phyloP scores from a whole-genome alignment of 2,888 invertebrate species.

The Andrena flavipes region DNA sequence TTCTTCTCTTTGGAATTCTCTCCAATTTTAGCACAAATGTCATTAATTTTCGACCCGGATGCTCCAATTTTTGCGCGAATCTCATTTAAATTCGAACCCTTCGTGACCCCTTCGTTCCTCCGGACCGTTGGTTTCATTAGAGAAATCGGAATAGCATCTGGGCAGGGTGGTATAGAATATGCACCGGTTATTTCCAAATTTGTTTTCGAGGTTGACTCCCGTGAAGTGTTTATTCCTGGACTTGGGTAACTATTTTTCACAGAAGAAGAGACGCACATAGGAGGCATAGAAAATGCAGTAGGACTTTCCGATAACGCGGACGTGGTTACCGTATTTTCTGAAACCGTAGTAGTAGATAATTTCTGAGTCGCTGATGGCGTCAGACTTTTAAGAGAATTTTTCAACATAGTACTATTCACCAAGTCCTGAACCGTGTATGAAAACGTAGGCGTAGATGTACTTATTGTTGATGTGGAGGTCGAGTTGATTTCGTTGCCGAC shows the following conservation, averaged over 20 bases:
- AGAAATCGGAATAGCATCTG: constrained; percentile 83
- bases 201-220: constrained; percentile 28
- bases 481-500: constrained; percentile 33
- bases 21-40: constrained; percentile 83
- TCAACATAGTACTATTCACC: constrained; percentile 69
- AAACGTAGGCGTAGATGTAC: constrained; percentile 62
- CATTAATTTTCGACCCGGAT: constrained; percentile 82
- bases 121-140: constrained; percentile 80
- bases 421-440: constrained; percentile 76
- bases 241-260: constrained; percentile 68
- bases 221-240: constrained; percentile 30
- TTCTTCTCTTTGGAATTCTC: constrained; percentile 82
- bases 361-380: constrained; percentile 56
- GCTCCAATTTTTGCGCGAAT: constrained; percentile 81
- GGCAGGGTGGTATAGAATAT: constrained; percentile 81
- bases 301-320: constrained; percentile 24
- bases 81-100: constrained; percentile 80
- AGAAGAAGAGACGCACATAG: constrained; percentile 58
- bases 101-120: constrained; percentile 79
- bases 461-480: constrained; percentile 64
- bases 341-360: constrained; percentile 32
- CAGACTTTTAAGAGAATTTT: constrained; percentile 67
- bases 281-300: constrained; percentile 29
- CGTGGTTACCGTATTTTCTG: constrained; percentile 32
- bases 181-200: constrained; percentile 48